Base-by-base conservation (phyloP, 2,888 invertebrate species). In the Proisotoma minuta region DNA sequence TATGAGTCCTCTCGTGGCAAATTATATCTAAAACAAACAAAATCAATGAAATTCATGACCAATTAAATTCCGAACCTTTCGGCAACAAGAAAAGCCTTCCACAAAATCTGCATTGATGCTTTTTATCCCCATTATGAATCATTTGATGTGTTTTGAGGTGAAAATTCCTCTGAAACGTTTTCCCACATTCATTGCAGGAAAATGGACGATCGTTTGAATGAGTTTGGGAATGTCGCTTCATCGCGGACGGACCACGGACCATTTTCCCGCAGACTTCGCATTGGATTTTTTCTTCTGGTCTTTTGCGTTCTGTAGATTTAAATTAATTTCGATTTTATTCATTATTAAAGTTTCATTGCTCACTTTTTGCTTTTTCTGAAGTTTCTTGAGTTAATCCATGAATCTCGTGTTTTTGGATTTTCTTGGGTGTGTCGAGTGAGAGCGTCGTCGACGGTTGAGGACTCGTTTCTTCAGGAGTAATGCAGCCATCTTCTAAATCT, bases 41-140 rank as follows among this genome's bases (percentile, higher is more conserved):
- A n/a, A n/a, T n/a, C n/a, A n/a, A n/a, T n/a, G n/a, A n/a, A n/a
- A 43, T 12, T 15, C 43, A 43, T 5, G 4, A 5, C 18, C 20
- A 4, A 20, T 43, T n/a, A 43, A 43, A 5, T n/a, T 43, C 15
- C 43, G 5, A 66, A 65, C 77, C 71, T 28, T 65, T 66, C 20
- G 62, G 67, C 1, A 67, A 48, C 8, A 69, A 57, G 50, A 71
- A 71, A 1, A 67, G 48, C 18, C 62, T 60, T 12, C 71, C 71
- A 40, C 71, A 71, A 43, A 62, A 65, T 0, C 66, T 50, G 50
- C 71, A 71, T 29, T 71, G 68, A 50, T 67, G 67, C 28, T 63
- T 63, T 52, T 65, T 68, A 3, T 63, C 61, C 2, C 70, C 70
- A n/a, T 40, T 29, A 40, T 71, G 70, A 22, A 68, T 71, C 2